A percentile compares a stretch with the other conserved stretches of the same genome.
Evolutionary conservation across 2,888 invertebrate species (phyloP).

Genomic region (Pharmacophagus antenor): DNA sequence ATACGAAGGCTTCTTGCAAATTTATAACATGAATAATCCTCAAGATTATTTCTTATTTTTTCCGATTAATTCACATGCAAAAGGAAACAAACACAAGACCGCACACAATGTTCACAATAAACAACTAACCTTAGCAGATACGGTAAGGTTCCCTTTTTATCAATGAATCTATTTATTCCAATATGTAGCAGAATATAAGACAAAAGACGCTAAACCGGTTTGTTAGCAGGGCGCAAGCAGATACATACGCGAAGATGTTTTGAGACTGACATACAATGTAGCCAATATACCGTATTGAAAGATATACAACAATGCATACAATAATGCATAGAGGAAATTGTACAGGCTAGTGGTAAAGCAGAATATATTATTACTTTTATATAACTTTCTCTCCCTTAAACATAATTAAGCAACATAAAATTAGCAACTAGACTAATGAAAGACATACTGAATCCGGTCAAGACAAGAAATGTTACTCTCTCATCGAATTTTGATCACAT

Average conservation of each 20-base stretch:
- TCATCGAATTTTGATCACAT: too few relatives aligned
- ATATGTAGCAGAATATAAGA: constrained; percentile 16
- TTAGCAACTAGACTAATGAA: too few relatives aligned
- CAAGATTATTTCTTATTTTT: constrained; percentile 7
- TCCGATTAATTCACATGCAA: constrained; percentile 1
- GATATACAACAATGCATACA: too few relatives aligned
- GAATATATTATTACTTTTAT: neutral
- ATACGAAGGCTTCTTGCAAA: neutral
- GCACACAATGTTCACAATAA: constrained; percentile 10
- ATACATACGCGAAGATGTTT: constrained; percentile 12
- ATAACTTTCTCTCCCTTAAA: too few relatives aligned
- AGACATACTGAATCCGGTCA: too few relatives aligned
- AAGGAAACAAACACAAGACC: constrained; percentile 7
- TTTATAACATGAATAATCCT: constrained; percentile 6
- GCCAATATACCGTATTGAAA: constrained; percentile 10
- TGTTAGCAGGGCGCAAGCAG: constrained; percentile 23
- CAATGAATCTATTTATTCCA: constrained; percentile 24
- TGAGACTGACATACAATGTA: constrained; percentile 16
- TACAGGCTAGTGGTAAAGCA: neutral
- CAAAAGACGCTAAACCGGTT: constrained; percentile 26
- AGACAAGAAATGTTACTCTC: too few relatives aligned
- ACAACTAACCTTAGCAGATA: constrained; percentile 3
- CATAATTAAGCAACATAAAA: too few relatives aligned
- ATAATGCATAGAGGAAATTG: neutral
- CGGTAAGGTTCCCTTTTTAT: constrained; percentile 21